A percentile compares a stretch with the other conserved stretches of the same genome.
Evolutionary conservation across 2,113 vertebrate genomes (phyloP).

Genomic region (Pionites leucogaster): DNA sequence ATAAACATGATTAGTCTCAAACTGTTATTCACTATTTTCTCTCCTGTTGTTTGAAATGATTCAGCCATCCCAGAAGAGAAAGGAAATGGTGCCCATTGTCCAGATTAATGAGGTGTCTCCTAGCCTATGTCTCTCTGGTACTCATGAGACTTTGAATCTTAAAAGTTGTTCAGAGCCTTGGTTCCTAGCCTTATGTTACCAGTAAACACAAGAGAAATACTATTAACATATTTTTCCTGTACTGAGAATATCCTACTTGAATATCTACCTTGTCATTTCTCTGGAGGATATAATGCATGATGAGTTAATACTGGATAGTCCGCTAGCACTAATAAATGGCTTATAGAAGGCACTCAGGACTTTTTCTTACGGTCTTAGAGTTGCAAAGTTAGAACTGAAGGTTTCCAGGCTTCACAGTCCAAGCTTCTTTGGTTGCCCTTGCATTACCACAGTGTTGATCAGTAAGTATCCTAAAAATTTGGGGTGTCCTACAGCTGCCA

Average conservation of each 20-base stretch:
- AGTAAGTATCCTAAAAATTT: not conserved
- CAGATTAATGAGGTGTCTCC: not conserved
- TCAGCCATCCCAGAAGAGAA: not conserved
- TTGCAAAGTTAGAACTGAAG: not conserved
- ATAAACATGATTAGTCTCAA: not conserved
- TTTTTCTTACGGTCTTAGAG: not conserved
- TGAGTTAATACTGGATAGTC: not conserved
- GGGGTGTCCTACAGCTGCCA: not conserved
- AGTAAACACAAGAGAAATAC: not conserved
- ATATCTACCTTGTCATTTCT: not conserved
- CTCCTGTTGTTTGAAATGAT: not conserved
- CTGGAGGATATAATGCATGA: not conserved
- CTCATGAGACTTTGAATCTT: not conserved
- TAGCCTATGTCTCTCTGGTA: not conserved
- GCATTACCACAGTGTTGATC: too few relatives aligned
- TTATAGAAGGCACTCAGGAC: not conserved
- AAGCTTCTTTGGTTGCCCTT: not conserved
- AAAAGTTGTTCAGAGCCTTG: not conserved
- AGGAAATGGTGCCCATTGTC: not conserved
- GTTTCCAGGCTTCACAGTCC: not conserved
- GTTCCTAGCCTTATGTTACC: not conserved
- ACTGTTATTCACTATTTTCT: conserved; percentile 18
- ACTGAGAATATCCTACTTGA: not conserved
- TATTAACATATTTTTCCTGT: not conserved
- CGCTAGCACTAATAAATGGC: not conserved